Evolutionary conservation across 2,797 vertebrate genomes (phyloP), one percentile per base, ranked within the genome.

Genomic region (Sciaenops ocellatus): DNA sequence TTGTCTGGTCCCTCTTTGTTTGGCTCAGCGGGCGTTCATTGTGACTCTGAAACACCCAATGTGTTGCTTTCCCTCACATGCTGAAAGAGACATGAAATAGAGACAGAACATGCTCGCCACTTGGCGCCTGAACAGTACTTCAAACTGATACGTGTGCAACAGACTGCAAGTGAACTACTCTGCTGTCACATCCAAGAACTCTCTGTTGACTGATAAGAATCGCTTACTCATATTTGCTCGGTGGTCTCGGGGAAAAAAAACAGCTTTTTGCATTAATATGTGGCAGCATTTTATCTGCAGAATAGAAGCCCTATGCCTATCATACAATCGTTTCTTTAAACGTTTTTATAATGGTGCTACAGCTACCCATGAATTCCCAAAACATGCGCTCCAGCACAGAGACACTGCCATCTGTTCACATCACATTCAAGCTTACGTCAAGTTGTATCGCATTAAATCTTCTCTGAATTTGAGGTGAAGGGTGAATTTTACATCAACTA

Each of bases 401-500:
- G 64, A 38, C 61, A 1, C 48, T 18, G 63, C 12, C 30, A 63
- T 59, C 26, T 47, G 52, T 61, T 80, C 70, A 38, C 6, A 68
- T 69, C 63, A 70, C 77, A 56, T 70, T 83, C 48, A 72, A 82
- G 83, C 75, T 76, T 20, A 48, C 22, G 16, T 79, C 70, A 70
- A 73, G 60, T 72, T 55, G 34, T 42, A 62, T 65, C 71, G 50
- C 78, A 76, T 76, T 84, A 79, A 77, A 74, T 67, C 56, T 56
- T 41, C 71, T 83, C 73, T 28, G 85, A 83, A 84, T 77, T 38
- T 42, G 30, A 76, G 64, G 74, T 78, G 74, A 76, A 67, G 24
- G 0, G 64, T 87, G 71, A 87, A 88, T 90, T 83, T 87, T 87
- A 77, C 66, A 90, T 84, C 57, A 11, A 38, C 76, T 60, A 30